Base-by-base conservation (phyloP, 2,113 vertebrate genomes). In the Suricata suricatta region DNA sequence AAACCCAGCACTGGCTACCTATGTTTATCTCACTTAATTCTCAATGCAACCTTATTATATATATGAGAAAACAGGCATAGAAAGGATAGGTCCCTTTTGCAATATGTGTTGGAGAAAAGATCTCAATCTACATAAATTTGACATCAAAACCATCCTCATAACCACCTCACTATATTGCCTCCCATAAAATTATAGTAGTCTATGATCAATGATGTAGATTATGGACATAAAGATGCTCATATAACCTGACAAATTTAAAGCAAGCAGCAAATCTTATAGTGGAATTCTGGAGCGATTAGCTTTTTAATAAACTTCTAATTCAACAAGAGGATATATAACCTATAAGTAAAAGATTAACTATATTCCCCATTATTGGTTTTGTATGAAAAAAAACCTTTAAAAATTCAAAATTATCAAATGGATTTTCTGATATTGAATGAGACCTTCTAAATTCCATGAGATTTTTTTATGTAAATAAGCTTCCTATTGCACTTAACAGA, bases 91-190 rank as follows among this genome's bases (percentile, higher is more conserved):
- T 60, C 83, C 38, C 71, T 87, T 94, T 23, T 60, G 76, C 57
- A 83, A 76, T 38, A 27, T 11, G 21, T 69, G 33, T 25, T 81
- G 25, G 15, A 97, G 54, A 90, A 3, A 66, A 27, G 2, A 69
- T 88, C 35, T 63, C 63, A 93, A 89, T 31, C 54, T 86, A 5
- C 44, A 71, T 86, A 64, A 91, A 66, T 81, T 25, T 81, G 21
- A 96, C 52, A 76, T 91, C 35, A 91, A 91, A 97, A 68, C 79
- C 35, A 95, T 57, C 64, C 33, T 85, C n/a, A 71, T 57, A 98
- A 84, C 11, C 35, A 96, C 33, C 9, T 86, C 60, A 68, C 33
- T 90, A 17, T 50, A 86, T 8, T 79, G 72, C 31, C 50, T 52
- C 38, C n/a, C 12, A 93, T 31, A 76, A 90, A 93, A 95, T 63